Evolutionary conservation across 2,797 vertebrate genomes (phyloP).

Genomic region (Leucoraja ocellata): DNA sequence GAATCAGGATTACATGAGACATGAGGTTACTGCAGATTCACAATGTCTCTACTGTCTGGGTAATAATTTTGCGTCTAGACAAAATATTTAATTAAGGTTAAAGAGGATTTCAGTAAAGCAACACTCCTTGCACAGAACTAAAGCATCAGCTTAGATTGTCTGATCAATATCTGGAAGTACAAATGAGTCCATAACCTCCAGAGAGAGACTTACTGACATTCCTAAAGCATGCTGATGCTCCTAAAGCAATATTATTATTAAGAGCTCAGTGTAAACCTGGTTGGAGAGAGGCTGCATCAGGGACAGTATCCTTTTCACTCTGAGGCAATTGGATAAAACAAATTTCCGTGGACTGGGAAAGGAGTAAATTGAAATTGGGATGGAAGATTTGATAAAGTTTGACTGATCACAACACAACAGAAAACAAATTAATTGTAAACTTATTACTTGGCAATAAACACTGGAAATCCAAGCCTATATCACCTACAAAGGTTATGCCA

Average conservation of each 20-base stretch:
- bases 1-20: no score
- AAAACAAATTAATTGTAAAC: background rate
- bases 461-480: conserved; percentile 44
- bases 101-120: background rate
- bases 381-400: background rate
- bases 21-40: no score
- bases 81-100: no score
- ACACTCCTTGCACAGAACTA: background rate
- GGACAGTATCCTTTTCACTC: background rate
- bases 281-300: background rate
- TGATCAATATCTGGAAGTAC: background rate
- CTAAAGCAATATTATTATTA: background rate
- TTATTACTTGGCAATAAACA: conserved; percentile 43
- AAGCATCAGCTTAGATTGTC: background rate
- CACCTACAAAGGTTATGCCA: conserved; percentile 51
- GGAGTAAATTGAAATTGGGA: conserved; percentile 18
- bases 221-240: background rate
- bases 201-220: background rate
- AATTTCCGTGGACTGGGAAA: background rate
- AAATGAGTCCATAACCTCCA: background rate
- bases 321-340: background rate
- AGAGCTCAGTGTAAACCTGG: background rate
- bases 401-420: conserved; percentile 2
- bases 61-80: no score
- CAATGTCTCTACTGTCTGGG: no score